Percentiles rank a stretch among this genome's conserved stretches.
Evolutionary conservation across 37 sponge, comb jelly and placozoan genomes (phyloP).

Genomic region (Dysidea cf. avara): DNA sequence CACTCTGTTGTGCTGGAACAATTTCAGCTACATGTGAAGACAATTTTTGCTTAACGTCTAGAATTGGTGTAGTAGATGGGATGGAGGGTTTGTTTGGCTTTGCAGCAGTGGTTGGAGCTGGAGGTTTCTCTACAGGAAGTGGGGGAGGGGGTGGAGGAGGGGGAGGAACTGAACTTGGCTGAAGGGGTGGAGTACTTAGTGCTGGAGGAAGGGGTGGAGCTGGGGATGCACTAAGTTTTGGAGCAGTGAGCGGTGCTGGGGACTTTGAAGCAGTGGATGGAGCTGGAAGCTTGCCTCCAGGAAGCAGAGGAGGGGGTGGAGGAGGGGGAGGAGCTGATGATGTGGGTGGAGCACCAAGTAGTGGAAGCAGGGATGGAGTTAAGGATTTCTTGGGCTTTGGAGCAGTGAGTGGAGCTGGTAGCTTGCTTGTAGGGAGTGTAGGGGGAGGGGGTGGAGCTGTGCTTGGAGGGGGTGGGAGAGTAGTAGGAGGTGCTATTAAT

Average conservation of each 20-base stretch:
- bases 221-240: not conserved
- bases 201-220: not conserved
- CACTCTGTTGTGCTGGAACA: not conserved
- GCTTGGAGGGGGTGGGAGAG: not conserved
- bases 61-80: not conserved
- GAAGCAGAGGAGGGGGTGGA: conserved; percentile 7
- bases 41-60: not conserved
- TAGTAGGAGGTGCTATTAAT: too few species aligned
- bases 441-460: conserved; percentile 18
- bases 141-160: conserved; percentile 5
- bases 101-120: not conserved
- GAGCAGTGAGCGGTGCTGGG: not conserved
- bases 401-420: not conserved
- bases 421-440: not conserved
- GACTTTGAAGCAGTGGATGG: not conserved
- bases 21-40: not conserved
- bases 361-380: conserved; percentile 3
- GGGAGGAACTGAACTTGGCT: not conserved
- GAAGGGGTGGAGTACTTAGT: not conserved
- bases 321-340: not conserved
- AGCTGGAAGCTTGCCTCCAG: not conserved
- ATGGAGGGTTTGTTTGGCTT: not conserved
- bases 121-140: not conserved
- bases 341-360: not conserved
- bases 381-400: not conserved